These are phyloP conservation scores for Protophormia terraenovae DNA, from an alignment of 2,888 invertebrate species.

Conservation along the genomic window DNA sequence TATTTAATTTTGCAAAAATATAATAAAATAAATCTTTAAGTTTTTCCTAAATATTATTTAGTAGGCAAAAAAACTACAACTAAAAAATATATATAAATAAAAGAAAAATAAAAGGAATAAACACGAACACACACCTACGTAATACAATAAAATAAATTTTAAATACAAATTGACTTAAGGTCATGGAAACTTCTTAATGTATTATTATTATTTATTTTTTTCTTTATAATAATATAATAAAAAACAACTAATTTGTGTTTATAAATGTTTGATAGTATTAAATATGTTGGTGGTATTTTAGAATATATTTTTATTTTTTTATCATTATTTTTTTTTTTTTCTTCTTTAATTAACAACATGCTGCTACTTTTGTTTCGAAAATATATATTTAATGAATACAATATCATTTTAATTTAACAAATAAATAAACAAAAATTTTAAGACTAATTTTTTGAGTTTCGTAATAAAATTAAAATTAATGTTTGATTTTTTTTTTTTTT, in stretches of 20 bases:
- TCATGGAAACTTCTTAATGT: constrained; percentile 72
- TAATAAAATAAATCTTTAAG: neutral
- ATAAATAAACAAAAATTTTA: constrained; percentile 16
- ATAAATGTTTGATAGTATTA: neutral
- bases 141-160: neutral
- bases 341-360: constrained; percentile 16
- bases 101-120: neutral
- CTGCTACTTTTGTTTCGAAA: constrained; percentile 10
- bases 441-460: constrained; percentile 10
- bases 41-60: constrained; percentile 6
- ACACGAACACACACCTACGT: constrained; percentile 14
- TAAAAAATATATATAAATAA: neutral
- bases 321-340: neutral
- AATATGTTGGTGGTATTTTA: neutral
- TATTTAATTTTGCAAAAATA: constrained; percentile 12
- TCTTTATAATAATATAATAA: neutral
- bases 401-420: neutral
- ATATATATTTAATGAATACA: neutral
- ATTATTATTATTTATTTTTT: neutral
- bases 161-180: constrained; percentile 70
- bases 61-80: neutral
- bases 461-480: constrained; percentile 31
- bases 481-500: constrained; percentile 42
- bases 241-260: neutral
- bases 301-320: constrained; percentile 11